Evolutionary conservation across 2,797 vertebrate species (phyloP).

Genomic region (Australoheros facetus): DNA sequence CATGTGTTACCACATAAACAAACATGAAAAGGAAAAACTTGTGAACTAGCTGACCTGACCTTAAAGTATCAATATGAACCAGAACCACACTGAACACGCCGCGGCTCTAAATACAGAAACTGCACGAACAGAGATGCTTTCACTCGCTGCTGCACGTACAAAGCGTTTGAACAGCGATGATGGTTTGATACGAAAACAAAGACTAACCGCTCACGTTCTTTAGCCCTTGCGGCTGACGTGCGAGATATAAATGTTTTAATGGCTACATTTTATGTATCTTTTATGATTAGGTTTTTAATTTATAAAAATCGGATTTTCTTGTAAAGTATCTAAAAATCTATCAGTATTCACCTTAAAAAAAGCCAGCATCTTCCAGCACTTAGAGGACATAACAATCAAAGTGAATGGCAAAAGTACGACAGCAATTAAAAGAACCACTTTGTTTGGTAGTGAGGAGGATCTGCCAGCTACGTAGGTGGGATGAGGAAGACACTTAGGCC

Average conservation of each 20-base stretch:
- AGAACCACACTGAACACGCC: neutral
- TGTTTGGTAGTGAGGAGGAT: neutral
- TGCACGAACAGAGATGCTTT: neutral
- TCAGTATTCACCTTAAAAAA: neutral
- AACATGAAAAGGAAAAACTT: neutral
- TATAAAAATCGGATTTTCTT: neutral
- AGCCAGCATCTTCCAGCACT: neutral
- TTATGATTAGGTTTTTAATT: neutral
- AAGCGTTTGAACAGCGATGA: neutral
- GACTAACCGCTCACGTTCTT: neutral
- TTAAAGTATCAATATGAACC: neutral
- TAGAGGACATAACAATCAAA: neutral
- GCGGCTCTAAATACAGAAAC: neutral
- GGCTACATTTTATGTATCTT: neutral
- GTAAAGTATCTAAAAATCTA: too few species aligned
- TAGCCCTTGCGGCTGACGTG: neutral
- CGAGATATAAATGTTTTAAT: neutral
- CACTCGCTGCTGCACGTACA: neutral
- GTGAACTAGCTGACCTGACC: neutral
- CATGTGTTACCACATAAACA: neutral
- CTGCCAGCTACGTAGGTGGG: neutral
- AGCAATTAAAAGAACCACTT: neutral
- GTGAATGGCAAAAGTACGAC: neutral
- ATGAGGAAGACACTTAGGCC: slow-evolving; percentile 33
- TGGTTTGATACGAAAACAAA: neutral